Base-by-base conservation (phyloP, 1,140 invertebrate species). In the Bathynomus jamesi region DNA sequence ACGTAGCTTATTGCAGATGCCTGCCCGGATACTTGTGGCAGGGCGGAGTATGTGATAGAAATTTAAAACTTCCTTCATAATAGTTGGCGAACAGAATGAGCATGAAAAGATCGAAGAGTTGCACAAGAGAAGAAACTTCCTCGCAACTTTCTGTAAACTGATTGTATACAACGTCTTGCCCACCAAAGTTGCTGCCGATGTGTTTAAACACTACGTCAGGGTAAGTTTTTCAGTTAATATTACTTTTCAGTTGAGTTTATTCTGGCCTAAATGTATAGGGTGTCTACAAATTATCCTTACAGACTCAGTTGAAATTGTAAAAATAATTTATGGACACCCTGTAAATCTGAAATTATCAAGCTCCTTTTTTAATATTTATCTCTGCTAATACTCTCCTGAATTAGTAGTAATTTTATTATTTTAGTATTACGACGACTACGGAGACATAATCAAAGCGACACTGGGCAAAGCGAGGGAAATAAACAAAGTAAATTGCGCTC, bases 381-480 rank as follows among this genome's bases (percentile, higher is more conserved):
- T n/a, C n/a, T n/a, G n/a, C n/a, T n/a, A n/a, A 53, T 53, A 53
- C 13, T 2, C 1, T 53, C 5, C 11, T 64, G 25, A 64, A 68
- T 46, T 67, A 1, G 29, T 7, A 53, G n/a, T 24, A 46, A 5
- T 8, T 68, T 11, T 61, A 25, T 40, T 74, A 62, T 40, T 65
- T 3, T 40, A 78, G 77, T 77, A 76, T 61, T 98, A 97, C 81
- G 96, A 96, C 82, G 95, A 99, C 82, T 99, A 98, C 85, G 97
- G 97, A n/a, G 97, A 99, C 82, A 99, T 99, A 67, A 98, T 99
- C 67, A 99, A 99, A 85, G 90, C 92, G 11, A 98, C 96, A 1
- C 84, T 99, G 76, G 91, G 93, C 67, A 99, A 98, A 84, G 93
- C 94, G 1, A 86, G 96, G 75, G 97, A 99, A 83, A 98, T 99